Evolutionary conservation across 1,140 invertebrate genomes (phyloP).

Genomic region (Orius insidiosus): DNA sequence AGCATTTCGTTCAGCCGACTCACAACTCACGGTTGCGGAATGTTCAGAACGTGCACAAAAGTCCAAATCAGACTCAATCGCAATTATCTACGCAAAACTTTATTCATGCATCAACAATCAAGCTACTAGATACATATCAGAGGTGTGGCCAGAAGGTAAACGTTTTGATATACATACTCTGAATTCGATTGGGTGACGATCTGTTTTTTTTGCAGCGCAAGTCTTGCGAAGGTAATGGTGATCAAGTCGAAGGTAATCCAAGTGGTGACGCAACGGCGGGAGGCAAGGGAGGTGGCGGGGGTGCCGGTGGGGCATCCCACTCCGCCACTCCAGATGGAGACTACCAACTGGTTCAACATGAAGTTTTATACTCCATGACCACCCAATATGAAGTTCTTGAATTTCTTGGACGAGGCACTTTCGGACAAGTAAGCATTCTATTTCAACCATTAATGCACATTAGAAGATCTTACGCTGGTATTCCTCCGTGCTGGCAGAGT

Average conservation of each 20-base stretch:
- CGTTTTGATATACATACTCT: too few relatives aligned
- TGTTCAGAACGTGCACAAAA: slow-evolving; percentile 25
- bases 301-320: slow-evolving; percentile 18
- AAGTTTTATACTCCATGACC: slow-evolving; percentile 81
- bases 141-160: slow-evolving; percentile 47
- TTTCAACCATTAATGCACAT: neutral
- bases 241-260: slow-evolving; percentile 27
- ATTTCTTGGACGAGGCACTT: slow-evolving; percentile 95
- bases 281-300: slow-evolving; percentile 37
- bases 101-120: slow-evolving; percentile 50
- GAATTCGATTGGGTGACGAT: too few relatives aligned
- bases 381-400: slow-evolving; percentile 94
- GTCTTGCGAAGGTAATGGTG: slow-evolving; percentile 44
- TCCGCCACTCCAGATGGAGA: slow-evolving; percentile 74
- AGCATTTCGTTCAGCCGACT: slow-evolving; percentile 6
- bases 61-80: slow-evolving; percentile 27
- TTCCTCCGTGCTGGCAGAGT: too few relatives aligned
- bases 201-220: slow-evolving; percentile 31
- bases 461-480: neutral
- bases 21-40: neutral
- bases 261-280: slow-evolving; percentile 43
- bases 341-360: slow-evolving; percentile 95
- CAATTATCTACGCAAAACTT: slow-evolving; percentile 32
- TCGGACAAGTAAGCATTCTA: slow-evolving; percentile 71
- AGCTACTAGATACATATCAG: slow-evolving; percentile 51